Percentiles rank a stretch among this genome's conserved stretches.
phyloP scores from a whole-genome alignment of 2,888 invertebrate genomes.

The Micoletzkya japonica region DNA sequence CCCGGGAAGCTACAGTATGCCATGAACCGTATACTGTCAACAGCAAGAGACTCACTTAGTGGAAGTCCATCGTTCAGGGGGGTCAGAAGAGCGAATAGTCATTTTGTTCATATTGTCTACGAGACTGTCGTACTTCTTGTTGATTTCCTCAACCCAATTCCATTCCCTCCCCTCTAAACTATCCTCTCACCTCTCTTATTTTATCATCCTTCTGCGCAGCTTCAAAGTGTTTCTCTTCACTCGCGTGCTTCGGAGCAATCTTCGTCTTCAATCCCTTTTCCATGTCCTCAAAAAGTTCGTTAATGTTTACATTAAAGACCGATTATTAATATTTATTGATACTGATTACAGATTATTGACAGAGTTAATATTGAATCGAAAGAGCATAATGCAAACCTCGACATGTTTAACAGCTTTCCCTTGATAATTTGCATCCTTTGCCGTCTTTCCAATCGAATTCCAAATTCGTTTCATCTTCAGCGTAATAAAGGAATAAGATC shows the following conservation, averaged over 20 bases:
- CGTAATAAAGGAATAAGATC: not conserved
- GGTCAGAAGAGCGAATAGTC: slow-evolving; percentile 51
- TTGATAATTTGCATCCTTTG: slow-evolving; percentile 45
- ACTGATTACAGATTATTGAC: no score
- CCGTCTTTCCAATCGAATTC: slow-evolving; percentile 40
- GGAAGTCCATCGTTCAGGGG: slow-evolving; percentile 47
- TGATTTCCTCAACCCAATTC: slow-evolving; percentile 43
- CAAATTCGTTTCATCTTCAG: slow-evolving; percentile 44
- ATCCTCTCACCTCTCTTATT: slow-evolving; percentile 36
- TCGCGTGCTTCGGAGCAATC: slow-evolving; percentile 53
- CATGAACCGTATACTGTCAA: not conserved
- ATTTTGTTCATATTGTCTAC: slow-evolving; percentile 56
- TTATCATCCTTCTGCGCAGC: slow-evolving; percentile 38
- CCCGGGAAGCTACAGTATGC: not conserved
- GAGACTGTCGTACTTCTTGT: slow-evolving; percentile 44
- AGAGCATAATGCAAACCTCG: slow-evolving; percentile 27
- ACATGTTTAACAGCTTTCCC: slow-evolving; percentile 44
- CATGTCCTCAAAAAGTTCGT: slow-evolving; percentile 4
- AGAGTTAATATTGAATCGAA: no score
- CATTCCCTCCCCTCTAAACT: not conserved
- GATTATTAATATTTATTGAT: no score
- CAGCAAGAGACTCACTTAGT: slow-evolving; percentile 36
- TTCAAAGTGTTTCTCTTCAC: slow-evolving; percentile 43
- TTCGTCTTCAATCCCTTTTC: slow-evolving; percentile 30
- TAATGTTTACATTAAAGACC: no score